Conservation (phyloP, 2,797 vertebrate species). For the Megaceryle alcyon region DNA sequence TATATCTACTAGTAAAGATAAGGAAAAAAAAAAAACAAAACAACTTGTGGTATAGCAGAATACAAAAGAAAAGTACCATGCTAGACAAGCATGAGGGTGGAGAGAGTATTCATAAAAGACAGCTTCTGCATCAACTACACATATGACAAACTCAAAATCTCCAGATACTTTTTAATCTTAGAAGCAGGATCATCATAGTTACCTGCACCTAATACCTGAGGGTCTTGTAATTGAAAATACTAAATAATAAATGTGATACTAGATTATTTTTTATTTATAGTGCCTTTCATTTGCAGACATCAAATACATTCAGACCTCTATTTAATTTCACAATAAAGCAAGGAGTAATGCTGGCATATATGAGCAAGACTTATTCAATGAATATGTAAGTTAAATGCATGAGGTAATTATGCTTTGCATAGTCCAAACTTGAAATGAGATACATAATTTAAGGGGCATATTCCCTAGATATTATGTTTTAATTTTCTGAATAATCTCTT, state of each 20-base stretch:
- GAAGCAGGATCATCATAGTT: neutral
- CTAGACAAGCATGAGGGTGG: neutral
- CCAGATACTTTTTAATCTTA: neutral
- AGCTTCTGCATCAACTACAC: neutral
- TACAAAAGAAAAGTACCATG: neutral
- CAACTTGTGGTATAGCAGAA: neutral
- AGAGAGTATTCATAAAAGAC: neutral
- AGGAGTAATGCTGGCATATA: neutral
- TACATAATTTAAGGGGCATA: neutral
- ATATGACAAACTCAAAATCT: neutral
- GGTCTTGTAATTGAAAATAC: neutral
- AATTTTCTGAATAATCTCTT: neutral
- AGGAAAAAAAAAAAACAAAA: neutral
- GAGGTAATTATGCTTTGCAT: neutral
- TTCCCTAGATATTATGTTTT: neutral
- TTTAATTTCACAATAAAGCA: neutral
- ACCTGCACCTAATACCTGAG: neutral
- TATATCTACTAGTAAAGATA: neutral
- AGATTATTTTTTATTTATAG: neutral
- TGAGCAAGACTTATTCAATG: neutral
- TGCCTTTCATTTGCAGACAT: neutral
- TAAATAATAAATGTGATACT: neutral
- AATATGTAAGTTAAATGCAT: neutral
- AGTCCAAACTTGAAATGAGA: neutral
- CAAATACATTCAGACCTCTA: neutral